Evolutionary conservation across 2,797 vertebrate genomes (phyloP).

Genomic region (Adrianichthys oophorus): DNA sequence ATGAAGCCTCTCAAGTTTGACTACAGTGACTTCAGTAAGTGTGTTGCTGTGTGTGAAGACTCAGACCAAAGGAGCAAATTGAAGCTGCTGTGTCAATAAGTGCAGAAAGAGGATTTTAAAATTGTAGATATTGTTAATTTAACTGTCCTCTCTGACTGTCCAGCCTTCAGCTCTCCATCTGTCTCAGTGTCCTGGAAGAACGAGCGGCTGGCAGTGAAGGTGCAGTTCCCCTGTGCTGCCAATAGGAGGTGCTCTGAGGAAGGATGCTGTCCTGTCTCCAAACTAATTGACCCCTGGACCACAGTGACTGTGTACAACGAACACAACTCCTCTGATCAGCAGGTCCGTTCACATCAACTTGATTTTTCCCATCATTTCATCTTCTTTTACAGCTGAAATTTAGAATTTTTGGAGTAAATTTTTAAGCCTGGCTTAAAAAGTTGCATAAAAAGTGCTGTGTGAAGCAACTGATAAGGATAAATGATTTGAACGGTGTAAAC

Average conservation of each 20-base stretch:
- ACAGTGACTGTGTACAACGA: constrained; percentile 68
- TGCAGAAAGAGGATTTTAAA: not conserved
- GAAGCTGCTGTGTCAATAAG: not conserved
- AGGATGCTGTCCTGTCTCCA: constrained; percentile 56
- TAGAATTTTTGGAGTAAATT: no score
- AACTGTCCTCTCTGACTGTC: no score
- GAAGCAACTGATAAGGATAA: no score
- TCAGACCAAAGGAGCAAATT: not conserved
- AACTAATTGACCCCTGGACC: constrained; percentile 48
- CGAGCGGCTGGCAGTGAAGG: constrained; percentile 49
- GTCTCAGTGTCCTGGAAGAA: constrained; percentile 51
- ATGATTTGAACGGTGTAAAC: no score
- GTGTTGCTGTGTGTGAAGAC: not conserved
- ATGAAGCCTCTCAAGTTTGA: constrained; percentile 48
- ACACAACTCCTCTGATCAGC: constrained; percentile 35
- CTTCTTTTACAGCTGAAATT: no score
- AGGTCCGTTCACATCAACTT: constrained; percentile 45
- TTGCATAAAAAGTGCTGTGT: no score
- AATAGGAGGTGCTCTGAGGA: constrained; percentile 54
- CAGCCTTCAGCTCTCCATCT: constrained; percentile 70
- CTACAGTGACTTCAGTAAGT: constrained; percentile 68
- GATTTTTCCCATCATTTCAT: no score
- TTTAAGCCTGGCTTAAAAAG: no score
- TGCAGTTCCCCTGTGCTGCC: constrained; percentile 68
- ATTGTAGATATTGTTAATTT: not conserved